Base-by-base conservation (phyloP, 1,140 invertebrate species). In the Oncopeltus fasciatus region DNA sequence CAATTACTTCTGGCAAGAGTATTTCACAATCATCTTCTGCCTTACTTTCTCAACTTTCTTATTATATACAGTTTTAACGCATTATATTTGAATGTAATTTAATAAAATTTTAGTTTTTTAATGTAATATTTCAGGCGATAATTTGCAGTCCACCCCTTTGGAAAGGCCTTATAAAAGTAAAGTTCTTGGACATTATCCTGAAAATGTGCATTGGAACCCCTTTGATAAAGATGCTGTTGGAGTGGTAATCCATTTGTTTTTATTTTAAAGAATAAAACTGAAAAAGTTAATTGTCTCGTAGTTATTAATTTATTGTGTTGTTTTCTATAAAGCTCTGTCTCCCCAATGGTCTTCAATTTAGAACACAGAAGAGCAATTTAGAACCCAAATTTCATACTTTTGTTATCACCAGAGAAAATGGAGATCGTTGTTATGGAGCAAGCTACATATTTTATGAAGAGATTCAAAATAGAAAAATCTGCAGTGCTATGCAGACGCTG, bases 401-500 rank as follows among this genome's bases (percentile, higher is more conserved):
- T 79, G 83, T 98, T 9, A 92, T 98, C 47, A 98, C 95, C 20
- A 83, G 87, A 70, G 94, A 98, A 78, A 93, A 98, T 83, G 96
- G 95, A 49, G 86, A 86, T 64, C 80, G 92, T 67, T 86, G 85
- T 57, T 95, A 94, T 79, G 96, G 96, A 43, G 94, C 93, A 71
- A 91, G 90, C 68, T 81, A 93, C 62, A 85, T 93, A 14, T 98
- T 98, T 74, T 97, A 90, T 77, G 95, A 99, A 76, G 89, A 95
- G 77, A 91, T 95, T 66, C 83, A 83, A 57, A 92, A 93, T 73
- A 79, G 83, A 56, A 89, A 93, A 72, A 94, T 97, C 67, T 93
- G 91, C 72, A 86, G 83, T 66, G 92, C 93, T 38, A 93, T 98
- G 83, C 90, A 95, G 74, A 94, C 92, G 8, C 78, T 97, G 57